Conservation (phyloP, 2,888 invertebrate species). For the Dysmachus trigonus region DNA sequence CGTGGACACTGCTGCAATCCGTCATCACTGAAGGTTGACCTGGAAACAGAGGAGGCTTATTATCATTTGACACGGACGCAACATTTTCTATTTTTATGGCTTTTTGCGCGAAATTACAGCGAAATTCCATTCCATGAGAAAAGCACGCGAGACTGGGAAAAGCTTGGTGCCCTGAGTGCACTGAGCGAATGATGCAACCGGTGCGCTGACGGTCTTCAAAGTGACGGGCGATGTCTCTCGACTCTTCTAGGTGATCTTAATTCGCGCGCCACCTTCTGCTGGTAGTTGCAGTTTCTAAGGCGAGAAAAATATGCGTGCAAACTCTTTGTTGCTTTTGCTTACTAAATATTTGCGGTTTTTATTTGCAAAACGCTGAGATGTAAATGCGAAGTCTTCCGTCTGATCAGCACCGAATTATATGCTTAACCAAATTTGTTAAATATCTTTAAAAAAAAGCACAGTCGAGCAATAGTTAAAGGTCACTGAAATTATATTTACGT, state of each 20-base stretch:
- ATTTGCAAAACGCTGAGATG: not conserved
- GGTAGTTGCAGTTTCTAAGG: not conserved
- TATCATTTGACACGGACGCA: slow-evolving; percentile 23
- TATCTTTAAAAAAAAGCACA: not conserved
- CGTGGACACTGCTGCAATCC: slow-evolving; percentile 63
- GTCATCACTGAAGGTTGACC: slow-evolving; percentile 52
- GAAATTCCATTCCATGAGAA: slow-evolving; percentile 13
- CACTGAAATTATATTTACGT: not conserved
- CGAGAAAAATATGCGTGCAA: slow-evolving; percentile 1
- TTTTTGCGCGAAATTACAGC: slow-evolving; percentile 4
- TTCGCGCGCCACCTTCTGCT: not conserved
- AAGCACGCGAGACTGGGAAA: slow-evolving; percentile 8
- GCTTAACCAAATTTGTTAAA: not conserved
- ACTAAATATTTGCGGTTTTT: not conserved
- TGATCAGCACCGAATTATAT: not conserved
- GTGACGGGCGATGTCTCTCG: not conserved
- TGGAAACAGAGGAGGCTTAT: not conserved
- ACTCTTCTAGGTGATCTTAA: not conserved
- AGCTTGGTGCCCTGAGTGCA: not conserved
- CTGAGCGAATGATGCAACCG: not conserved
- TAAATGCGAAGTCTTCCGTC: not conserved
- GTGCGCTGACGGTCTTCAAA: not conserved
- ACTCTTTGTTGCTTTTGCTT: not conserved
- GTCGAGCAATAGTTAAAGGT: not conserved
- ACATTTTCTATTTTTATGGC: not conserved